These are phyloP conservation scores for Scaeva pyrastri DNA, from an alignment of 2,888 invertebrate genomes.

Conservation along the genomic window DNA sequence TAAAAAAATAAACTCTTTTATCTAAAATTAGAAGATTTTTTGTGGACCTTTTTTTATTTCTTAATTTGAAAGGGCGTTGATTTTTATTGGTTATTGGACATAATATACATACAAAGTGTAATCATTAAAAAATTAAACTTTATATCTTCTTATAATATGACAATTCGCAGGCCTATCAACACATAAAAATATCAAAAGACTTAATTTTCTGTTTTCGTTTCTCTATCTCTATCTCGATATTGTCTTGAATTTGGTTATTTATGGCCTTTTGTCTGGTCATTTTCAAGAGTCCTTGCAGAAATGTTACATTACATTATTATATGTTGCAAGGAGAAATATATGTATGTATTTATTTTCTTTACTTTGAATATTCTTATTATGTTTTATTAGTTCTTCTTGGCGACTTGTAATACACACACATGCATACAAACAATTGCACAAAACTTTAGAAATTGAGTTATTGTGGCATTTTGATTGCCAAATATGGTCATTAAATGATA, in stretches of 20 bases:
- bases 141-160: conserved; percentile 43
- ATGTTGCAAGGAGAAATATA: conserved; percentile 10
- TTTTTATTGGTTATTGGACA: conserved; percentile 54
- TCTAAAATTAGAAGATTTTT: conserved; percentile 16
- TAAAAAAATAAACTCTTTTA: not conserved
- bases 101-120: conserved; percentile 6
- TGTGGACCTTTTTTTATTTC: conserved; percentile 5
- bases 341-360: conserved; percentile 8
- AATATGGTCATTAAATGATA: conserved; percentile 83
- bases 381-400: conserved; percentile 20
- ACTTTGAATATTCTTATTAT: not conserved
- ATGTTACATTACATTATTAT: conserved; percentile 6
- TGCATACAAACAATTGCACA: conserved; percentile 76
- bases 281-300: conserved; percentile 16
- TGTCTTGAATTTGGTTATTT: conserved; percentile 56
- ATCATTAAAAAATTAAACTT: conserved; percentile 38
- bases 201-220: conserved; percentile 40
- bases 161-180: conserved; percentile 54
- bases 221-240: conserved; percentile 14
- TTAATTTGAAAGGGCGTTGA: conserved; percentile 39
- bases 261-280: not conserved
- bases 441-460: conserved; percentile 76
- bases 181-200: conserved; percentile 30
- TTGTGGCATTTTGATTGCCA: conserved; percentile 80
- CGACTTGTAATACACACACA: conserved; percentile 1